Evolutionary conservation across 2,113 vertebrate species (phyloP), one percentile per base, ranked within the genome.

Genomic region (Cyprinodon tularosa): DNA sequence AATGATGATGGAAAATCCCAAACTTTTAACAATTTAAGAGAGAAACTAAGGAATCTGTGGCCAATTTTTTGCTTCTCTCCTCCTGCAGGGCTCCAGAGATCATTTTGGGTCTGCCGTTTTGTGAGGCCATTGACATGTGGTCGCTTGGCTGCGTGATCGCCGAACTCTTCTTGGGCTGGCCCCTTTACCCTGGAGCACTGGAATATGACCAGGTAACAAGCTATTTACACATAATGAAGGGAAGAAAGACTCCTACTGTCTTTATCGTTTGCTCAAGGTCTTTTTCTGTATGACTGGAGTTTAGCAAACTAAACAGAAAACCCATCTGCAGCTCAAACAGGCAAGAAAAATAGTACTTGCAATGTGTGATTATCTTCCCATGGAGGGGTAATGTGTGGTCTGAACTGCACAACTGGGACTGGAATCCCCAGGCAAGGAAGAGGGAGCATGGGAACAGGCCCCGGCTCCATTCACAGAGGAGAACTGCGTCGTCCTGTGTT

Each of bases 121-220:
- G 95, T 91, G 97, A 98, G 95, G 97, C 97, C 94, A 99, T 99
- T 92, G 97, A 99, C 94, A 97, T 99, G 97, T 99, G 97, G 97
- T 99, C 97, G 3, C 89, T 98, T 92, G 97, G 97, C 86, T 99
- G 97, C 83, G 97, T 99, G 93, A 97, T 98, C 89, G 97, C 97
- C 59, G 97, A 99, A 92, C 94, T 99, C 76, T 99, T 98, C 88
- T 94, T 99, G 90, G 97, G 97, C 87, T 99, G 97, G 97, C 97
- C 97, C 59, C 96, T 99, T 70, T 99, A 98, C 91, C 97, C 97
- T 39, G 97, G 97, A 95, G 97, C 97, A 14, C 93, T 98, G 96
- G 97, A 99, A 92, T 99, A 99, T 82, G 97, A 99, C 92, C 97
- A 99, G 97, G 97, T 99, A 97, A 91, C 73, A 79, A 29, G 29